Base-by-base conservation (phyloP, 2,888 invertebrate genomes). In the Timandra comae region DNA sequence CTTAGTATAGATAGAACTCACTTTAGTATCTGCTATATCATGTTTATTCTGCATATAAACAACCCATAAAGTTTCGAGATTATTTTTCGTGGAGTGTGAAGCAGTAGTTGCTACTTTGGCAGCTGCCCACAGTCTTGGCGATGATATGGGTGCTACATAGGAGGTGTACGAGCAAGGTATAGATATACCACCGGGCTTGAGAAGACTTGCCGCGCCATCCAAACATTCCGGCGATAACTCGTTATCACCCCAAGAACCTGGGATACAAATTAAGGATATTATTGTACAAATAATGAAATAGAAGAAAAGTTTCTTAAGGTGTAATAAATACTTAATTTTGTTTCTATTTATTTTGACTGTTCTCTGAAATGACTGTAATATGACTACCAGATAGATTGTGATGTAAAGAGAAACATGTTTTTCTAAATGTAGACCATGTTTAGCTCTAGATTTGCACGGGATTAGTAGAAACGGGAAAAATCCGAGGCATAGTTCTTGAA, bases 141-240 rank as follows among this genome's bases (percentile, higher is more conserved):
- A 97, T 70, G 96, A 96, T n/a, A 99, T 87, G 0, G 99, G 99
- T 33, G 93, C 93, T 21, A 98, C 87, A 70, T 92, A 97, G 0
- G 98, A 99, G 1, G 93, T 95, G 59, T 99, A 99, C 37, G 69
- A 53, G 35, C 58, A 81, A 0, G 99, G 99, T 73, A 99, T 98
- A 56, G 95, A 96, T 45, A 98, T 91, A 10, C 98, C 98, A 64
- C 91, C 92, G 11, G 91, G 87, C 81, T 93, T 92, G 3, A 98
- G 80, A 46, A 97, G 91, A 22, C 92, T 89, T 53, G 96, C 93
- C 2, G 97, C 97, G 2, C 98, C 97, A 76, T 98, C 98, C 29
- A 99, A 87, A 73, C 98, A 99, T 76, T 99, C 99, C 0, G 99
- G 99, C 0, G 98, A 97, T 7, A 99, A 88, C 81, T 99, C 99